Evolutionary conservation across 2,888 invertebrate species (phyloP), one percentile per base, ranked within the genome.

Genomic region (Plagodis dolabraria): DNA sequence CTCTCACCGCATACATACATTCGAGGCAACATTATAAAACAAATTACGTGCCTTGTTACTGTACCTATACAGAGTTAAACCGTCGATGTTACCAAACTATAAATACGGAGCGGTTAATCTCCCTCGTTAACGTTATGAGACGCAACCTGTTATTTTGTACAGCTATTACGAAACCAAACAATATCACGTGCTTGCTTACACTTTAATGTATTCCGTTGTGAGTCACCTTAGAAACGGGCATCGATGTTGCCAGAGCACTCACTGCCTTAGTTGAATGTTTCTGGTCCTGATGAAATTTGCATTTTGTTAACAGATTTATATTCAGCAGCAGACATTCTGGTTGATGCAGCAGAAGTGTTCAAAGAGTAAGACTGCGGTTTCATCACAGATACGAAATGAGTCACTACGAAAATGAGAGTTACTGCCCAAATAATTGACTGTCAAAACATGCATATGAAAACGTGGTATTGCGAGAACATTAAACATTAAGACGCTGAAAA

Each of bases 151-250:
- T 86, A 88, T 88, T 88, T 87, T 72, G 80, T 74, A 73, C 75
- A 71, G 80, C 79, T 81, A 88, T 90, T 89, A 88, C 74, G 78
- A 85, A 87, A 85, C 84, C 85, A 89, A 89, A 91, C 89, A 90
- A 87, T 87, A 88, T 87, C 85, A 83, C 83, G 85, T 85, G 83
- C 85, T 82, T 74, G 72, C 22, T 40, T 40, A 40, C 40, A 40
- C 58, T 80, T 82, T 76, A 78, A 77, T 75, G 72, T 74, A 68
- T 70, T 70, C 71, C 59, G 58, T 51, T 60, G 53, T 61, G 60
- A 61, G 43, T 61, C 60, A 57, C 55, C 57, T 57, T 52, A 40
- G 53, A 47, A 57, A 65, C 51, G 58, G 52, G 46, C 22, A 34
- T 44, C n/a, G 7, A 47, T 54, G 57, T 60, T 60, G 51, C 61